Percentiles rank a stretch among this genome's conserved stretches.
These are phyloP conservation scores for Acropora yongei DNA, from an alignment of 64 coral and sea anemone genomes.

Conservation along the genomic window DNA sequence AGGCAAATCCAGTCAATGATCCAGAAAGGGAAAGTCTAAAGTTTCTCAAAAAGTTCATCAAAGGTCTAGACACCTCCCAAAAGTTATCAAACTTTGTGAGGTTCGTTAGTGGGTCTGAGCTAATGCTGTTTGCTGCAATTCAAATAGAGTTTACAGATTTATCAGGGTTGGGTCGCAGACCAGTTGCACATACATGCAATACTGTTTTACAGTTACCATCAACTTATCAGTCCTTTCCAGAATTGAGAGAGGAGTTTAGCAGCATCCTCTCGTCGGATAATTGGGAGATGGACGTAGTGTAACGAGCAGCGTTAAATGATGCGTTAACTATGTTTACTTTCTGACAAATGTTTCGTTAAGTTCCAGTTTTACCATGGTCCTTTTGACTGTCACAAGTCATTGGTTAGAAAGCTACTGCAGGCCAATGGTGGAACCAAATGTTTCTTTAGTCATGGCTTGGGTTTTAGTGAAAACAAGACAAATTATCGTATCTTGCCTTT, in stretches of 20 bases:
- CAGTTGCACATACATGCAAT: slow-evolving; percentile 59
- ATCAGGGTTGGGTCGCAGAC: slow-evolving; percentile 37
- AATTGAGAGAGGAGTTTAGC: slow-evolving; percentile 59
- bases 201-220: slow-evolving; percentile 32
- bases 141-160: slow-evolving; percentile 57
- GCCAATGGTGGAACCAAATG: too few relatives aligned
- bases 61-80: slow-evolving; percentile 32
- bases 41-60: slow-evolving; percentile 50
- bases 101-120: slow-evolving; percentile 60
- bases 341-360: background rate
- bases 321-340: background rate
- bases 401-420: too few relatives aligned
- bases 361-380: background rate
- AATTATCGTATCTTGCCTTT: too few relatives aligned
- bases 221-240: slow-evolving; percentile 61
- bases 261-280: slow-evolving; percentile 17
- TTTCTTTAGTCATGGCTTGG: too few relatives aligned
- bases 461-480: too few relatives aligned
- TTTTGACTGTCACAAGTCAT: too few relatives aligned
- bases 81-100: slow-evolving; percentile 58
- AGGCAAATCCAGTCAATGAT: background rate
- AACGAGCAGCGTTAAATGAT: background rate
- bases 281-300: slow-evolving; percentile 51
- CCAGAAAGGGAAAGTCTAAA: slow-evolving; percentile 16
- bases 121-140: slow-evolving; percentile 24